Evolutionary conservation across 1,140 invertebrate genomes (phyloP).

Genomic region (Bilobella aurantiaca): DNA sequence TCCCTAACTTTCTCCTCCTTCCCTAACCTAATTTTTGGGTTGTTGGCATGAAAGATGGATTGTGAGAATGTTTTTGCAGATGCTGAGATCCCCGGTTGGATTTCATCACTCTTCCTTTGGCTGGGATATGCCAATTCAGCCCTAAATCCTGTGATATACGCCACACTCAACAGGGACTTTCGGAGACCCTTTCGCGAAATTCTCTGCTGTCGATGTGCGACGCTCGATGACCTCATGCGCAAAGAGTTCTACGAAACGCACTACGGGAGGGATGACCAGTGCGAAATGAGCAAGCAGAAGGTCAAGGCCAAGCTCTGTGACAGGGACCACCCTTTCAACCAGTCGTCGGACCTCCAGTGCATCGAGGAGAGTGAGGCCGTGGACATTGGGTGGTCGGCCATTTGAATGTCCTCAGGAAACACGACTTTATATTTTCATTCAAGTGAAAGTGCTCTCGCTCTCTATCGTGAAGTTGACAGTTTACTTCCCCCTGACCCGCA

Average conservation of each 20-base stretch:
- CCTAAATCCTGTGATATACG: conserved; percentile 63
- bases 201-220: conserved; percentile 73
- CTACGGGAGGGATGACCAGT: conserved; percentile 51
- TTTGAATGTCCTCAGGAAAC: conserved; percentile 5
- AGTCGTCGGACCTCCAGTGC: background rate
- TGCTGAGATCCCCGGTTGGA: conserved; percentile 50
- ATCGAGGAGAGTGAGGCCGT: conserved; percentile 12
- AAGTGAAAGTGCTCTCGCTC: background rate
- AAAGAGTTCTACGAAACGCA: conserved; percentile 86
- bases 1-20: background rate
- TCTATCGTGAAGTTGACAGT: background rate
- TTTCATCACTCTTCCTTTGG: conserved; percentile 64
- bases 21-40: too few species aligned
- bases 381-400: conserved; percentile 23
- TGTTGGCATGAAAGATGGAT: too few species aligned
- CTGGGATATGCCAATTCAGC: conserved; percentile 73
- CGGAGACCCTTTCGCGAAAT: conserved; percentile 85
- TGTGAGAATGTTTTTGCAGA: too few species aligned
- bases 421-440: too few species aligned
- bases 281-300: conserved; percentile 20
- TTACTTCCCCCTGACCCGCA: background rate
- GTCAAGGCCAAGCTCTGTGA: background rate
- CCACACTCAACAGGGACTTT: conserved; percentile 82
- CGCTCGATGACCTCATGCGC: conserved; percentile 79
- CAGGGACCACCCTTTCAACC: background rate